A percentile compares a stretch with the other conserved stretches of the same genome.
phyloP scores from a whole-genome alignment of 2,113 vertebrate genomes.

The Hypocryptadius cinnamomeus region DNA sequence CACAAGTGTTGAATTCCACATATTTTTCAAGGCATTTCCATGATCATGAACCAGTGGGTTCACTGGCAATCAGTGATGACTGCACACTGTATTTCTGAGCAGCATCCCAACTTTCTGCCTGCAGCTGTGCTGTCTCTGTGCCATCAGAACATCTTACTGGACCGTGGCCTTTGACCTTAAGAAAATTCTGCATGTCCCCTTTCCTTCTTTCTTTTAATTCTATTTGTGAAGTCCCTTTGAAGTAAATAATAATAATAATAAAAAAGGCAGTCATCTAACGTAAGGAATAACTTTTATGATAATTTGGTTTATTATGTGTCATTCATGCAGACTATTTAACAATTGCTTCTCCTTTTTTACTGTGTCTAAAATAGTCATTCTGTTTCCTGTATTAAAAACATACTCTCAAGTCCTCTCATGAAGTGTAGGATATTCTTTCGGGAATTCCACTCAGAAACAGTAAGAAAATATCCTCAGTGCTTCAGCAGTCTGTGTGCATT shows the following conservation, averaged over 20 bases:
- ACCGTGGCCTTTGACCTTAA: not conserved
- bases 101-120: not conserved
- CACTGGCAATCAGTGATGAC: not conserved
- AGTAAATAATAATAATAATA: not conserved
- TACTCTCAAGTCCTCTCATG: not conserved
- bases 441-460: not conserved
- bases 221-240: not conserved
- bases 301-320: not conserved
- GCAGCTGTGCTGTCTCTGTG: not conserved
- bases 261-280: not conserved
- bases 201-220: not conserved
- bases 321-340: not conserved
- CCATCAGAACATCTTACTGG: not conserved
- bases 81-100: not conserved
- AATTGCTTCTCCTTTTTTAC: not conserved
- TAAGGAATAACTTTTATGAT: not conserved
- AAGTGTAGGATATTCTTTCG: not conserved
- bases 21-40: not conserved
- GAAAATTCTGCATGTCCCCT: not conserved
- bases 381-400: constrained; percentile 6
- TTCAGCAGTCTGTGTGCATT: not conserved
- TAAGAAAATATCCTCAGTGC: not conserved
- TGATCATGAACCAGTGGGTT: not conserved
- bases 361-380: not conserved
- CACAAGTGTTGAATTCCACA: not conserved